Conservation (phyloP, 1,140 invertebrate genomes). For the Tribolium madens region DNA sequence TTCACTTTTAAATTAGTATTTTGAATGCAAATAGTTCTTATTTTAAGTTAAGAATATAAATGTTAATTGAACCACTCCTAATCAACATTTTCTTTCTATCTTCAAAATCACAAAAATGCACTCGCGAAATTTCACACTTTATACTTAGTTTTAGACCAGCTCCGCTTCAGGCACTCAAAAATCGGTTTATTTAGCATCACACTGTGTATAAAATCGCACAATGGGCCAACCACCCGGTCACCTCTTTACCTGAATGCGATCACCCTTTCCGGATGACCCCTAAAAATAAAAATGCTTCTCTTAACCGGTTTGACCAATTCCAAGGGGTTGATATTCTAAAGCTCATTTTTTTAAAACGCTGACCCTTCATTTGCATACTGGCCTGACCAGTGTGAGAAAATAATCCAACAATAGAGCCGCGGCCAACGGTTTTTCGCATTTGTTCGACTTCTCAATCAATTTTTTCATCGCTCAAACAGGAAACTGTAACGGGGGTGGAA, state of each 20-base stretch:
- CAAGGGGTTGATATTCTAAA: conserved; percentile 41
- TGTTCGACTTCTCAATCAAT: neutral
- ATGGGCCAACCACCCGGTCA: conserved; percentile 13
- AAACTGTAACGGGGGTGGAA: neutral
- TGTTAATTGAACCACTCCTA: no score
- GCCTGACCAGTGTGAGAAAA: conserved; percentile 58
- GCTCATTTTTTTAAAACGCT: conserved; percentile 48
- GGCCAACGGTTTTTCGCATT: conserved; percentile 40
- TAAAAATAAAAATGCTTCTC: conserved; percentile 51
- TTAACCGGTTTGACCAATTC: conserved; percentile 54
- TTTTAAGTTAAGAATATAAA: no score
- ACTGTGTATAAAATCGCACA: neutral
- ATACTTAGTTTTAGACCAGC: no score
- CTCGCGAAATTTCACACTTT: no score
- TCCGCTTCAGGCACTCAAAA: neutral
- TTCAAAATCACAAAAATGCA: no score
- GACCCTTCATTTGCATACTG: conserved; percentile 58
- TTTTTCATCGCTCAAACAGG: neutral
- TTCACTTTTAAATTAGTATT: no score
- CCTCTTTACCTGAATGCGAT: conserved; percentile 16
- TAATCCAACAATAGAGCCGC: conserved; percentile 11
- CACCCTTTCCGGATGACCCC: conserved; percentile 48
- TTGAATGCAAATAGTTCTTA: no score
- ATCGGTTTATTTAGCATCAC: neutral
- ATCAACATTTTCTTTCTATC: no score